phyloP scores from a whole-genome alignment of 2,113 vertebrate genomes.

The Tylochromis polylepis region DNA sequence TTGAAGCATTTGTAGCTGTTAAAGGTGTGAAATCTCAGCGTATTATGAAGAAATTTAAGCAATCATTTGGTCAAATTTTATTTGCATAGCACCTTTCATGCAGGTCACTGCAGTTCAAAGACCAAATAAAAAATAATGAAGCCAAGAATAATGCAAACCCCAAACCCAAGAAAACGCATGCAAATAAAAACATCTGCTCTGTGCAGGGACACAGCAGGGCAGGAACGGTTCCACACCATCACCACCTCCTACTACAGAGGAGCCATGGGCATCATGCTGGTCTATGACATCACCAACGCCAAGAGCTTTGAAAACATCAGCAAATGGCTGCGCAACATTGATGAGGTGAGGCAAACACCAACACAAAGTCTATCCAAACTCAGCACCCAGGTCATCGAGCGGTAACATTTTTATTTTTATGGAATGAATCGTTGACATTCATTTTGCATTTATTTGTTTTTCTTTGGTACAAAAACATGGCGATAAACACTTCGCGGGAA shows the following conservation, averaged over 20 bases:
- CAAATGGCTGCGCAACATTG: slow-evolving; percentile 99
- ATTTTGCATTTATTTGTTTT: background rate
- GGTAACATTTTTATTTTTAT: background rate
- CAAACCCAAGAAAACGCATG: background rate
- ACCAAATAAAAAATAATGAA: background rate
- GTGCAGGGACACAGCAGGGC: slow-evolving; percentile 94
- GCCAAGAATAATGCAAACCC: background rate
- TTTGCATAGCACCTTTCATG: background rate
- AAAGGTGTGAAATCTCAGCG: background rate
- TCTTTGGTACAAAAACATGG: background rate
- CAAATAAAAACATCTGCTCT: background rate
- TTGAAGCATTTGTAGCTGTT: background rate
- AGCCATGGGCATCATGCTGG: slow-evolving; percentile 99
- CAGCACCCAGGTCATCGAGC: background rate
- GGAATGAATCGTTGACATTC: background rate
- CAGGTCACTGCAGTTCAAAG: background rate
- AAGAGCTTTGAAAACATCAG: slow-evolving; percentile 99
- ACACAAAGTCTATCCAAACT: background rate
- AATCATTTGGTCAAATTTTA: background rate
- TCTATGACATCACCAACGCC: slow-evolving; percentile 98
- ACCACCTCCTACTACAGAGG: slow-evolving; percentile 99
- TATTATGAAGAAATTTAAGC: background rate
- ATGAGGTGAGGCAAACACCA: slow-evolving; percentile 81
- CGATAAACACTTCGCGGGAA: background rate
- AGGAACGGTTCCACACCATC: slow-evolving; percentile 98